These are phyloP conservation scores for Neopelma chrysocephalum DNA, from an alignment of 2,797 vertebrate species.

Conservation along the genomic window DNA sequence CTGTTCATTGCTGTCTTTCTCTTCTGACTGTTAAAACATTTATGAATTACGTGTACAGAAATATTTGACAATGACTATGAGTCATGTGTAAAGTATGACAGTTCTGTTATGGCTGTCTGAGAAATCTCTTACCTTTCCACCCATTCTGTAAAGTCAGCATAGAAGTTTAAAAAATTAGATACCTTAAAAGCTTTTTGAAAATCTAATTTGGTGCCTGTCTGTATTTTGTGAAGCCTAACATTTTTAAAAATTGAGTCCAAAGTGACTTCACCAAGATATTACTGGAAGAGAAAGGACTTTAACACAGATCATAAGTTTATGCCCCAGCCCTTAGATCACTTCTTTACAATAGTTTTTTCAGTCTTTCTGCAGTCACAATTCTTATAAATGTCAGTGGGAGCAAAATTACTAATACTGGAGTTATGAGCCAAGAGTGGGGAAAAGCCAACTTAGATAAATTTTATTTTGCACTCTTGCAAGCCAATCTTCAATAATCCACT, in stretches of 20 bases:
- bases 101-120: not conserved
- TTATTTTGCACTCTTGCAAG: slow-evolving; percentile 37
- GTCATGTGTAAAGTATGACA: not conserved
- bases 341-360: not conserved
- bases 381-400: slow-evolving; percentile 6
- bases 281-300: slow-evolving; percentile 1
- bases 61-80: not conserved
- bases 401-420: slow-evolving; percentile 39
- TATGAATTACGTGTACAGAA: not conserved
- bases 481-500: slow-evolving; percentile 17
- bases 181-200: not conserved
- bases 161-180: not conserved
- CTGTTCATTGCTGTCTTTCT: not conserved
- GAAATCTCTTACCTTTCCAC: not conserved
- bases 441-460: slow-evolving; percentile 34
- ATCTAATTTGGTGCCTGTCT: not conserved
- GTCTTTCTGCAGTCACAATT: not conserved
- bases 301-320: not conserved
- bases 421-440: not conserved
- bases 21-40: not conserved
- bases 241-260: not conserved
- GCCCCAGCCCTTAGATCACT: not conserved
- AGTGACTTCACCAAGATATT: not conserved
- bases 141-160: not conserved
- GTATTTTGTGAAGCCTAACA: not conserved